phyloP scores from a whole-genome alignment of 2,113 vertebrate genomes.

The Lepus timidus region DNA sequence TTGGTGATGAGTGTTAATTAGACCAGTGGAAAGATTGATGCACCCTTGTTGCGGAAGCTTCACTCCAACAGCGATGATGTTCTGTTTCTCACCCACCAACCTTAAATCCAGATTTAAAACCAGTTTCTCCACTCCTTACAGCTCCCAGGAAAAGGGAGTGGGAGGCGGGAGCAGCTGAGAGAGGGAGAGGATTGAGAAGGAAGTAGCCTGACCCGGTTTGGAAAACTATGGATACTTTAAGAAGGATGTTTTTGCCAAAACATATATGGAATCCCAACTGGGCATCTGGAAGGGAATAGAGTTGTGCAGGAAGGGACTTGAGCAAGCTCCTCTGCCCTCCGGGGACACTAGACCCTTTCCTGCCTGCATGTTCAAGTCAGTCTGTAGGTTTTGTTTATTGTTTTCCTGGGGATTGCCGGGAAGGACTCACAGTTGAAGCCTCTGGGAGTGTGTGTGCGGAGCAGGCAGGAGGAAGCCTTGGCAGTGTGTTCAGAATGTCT shows the following conservation, averaged over 20 bases:
- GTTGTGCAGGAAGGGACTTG: neutral
- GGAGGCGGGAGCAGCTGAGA: neutral
- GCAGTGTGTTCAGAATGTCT: neutral
- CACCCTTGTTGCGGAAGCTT: slow-evolving; percentile 51
- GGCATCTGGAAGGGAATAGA: neutral
- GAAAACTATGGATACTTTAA: slow-evolving; percentile 46
- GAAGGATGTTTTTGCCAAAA: slow-evolving; percentile 10
- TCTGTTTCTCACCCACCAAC: neutral
- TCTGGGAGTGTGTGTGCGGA: neutral
- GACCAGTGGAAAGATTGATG: slow-evolving; percentile 29
- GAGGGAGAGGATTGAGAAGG: neutral
- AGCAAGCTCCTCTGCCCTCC: neutral
- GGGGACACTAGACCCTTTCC: neutral
- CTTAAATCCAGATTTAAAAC: slow-evolving; percentile 28
- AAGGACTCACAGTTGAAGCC: neutral
- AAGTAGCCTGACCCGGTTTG: neutral
- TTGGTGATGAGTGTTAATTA: slow-evolving; percentile 69
- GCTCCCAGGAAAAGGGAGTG: neutral
- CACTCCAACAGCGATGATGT: slow-evolving; percentile 54
- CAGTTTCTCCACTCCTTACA: neutral
- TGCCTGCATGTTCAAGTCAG: neutral
- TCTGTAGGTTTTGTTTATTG: neutral
- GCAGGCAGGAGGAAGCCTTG: neutral
- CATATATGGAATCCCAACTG: neutral
- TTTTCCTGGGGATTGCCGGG: neutral